Base-by-base conservation (phyloP, 1,140 invertebrate species). In the Caenorhabditis latens region DNA sequence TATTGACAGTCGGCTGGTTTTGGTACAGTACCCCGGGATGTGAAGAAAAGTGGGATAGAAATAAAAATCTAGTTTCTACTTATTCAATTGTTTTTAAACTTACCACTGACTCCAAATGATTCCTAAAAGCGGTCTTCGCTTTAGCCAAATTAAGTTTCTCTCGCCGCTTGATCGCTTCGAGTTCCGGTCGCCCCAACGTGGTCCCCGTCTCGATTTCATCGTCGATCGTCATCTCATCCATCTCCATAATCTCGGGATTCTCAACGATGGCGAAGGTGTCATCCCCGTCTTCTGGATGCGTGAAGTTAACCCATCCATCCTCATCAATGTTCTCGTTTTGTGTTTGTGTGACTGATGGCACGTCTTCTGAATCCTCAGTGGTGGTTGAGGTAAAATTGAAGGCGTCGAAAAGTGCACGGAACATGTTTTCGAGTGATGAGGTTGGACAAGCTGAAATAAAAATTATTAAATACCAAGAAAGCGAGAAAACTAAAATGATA, bases 61-160 rank as follows among this genome's bases (percentile, higher is more conserved):
- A 71, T 58, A 0, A 14, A 58, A 58, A 58, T 1, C 9, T 9
- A 53, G 50, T 13, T 13, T 53, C 50, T 32, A 32, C 32, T 32
- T 32, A 32, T 32, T 32, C 32, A 32, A 32, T 2, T 32, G 2
- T 32, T 32, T 50, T 4, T 50, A 9, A 50, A 79, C 71, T 48
- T 14, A 79, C 71, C 71, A 79, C 71, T 46, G 71, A 79, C 46
- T 79, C 71, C 71, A 79, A 50, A 79, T 79, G 43, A 79, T 79
- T 79, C 43, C 71, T 6, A 13, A 79, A 50, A 11, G 71, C 71
- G 14, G 71, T 79, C 46, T 79, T 79, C 0, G 71, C 71, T 14
- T 24, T 79, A 14, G 71, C 71, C 32, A 19, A n/a, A 32, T 79
- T 79, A 8, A 24, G 11, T 8, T 8, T 14, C 19, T 79, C 71